Percentiles rank a stretch among this genome's conserved stretches.
phyloP scores from a whole-genome alignment of 2,113 vertebrate species.

The Felis chaus region DNA sequence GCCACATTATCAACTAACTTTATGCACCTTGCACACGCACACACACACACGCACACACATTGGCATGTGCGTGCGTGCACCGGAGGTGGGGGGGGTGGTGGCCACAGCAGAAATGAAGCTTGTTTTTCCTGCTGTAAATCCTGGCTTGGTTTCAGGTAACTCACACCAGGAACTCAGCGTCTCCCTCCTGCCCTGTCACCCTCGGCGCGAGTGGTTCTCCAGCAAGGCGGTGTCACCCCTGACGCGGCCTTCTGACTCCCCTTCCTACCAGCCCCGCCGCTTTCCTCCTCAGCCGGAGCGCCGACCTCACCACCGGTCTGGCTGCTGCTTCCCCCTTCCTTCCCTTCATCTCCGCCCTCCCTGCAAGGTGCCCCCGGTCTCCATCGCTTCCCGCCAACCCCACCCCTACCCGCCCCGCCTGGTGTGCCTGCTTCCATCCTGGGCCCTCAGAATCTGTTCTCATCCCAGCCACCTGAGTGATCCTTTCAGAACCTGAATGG shows the following conservation, averaged over 20 bases:
- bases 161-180: neutral
- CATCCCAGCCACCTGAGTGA: neutral
- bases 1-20: neutral
- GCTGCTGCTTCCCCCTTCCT: neutral
- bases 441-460: neutral
- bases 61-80: fast-evolving
- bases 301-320: fast-evolving
- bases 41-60: neutral
- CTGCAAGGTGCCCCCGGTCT: no score
- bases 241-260: fast-evolving
- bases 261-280: fast-evolving
- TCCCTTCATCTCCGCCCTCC: neutral
- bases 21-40: neutral
- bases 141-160: neutral
- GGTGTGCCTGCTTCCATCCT: neutral
- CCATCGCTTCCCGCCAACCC: neutral
- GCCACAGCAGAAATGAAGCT: neutral
- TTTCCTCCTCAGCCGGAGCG: neutral
- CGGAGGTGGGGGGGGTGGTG: neutral
- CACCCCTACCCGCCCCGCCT: fast-evolving
- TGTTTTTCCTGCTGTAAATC: neutral
- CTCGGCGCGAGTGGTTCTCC: neutral
- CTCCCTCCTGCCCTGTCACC: neutral
- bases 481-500: neutral
- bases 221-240: neutral